These are phyloP conservation scores for Natator depressus DNA, from an alignment of 2,113 vertebrate species.

Conservation along the genomic window DNA sequence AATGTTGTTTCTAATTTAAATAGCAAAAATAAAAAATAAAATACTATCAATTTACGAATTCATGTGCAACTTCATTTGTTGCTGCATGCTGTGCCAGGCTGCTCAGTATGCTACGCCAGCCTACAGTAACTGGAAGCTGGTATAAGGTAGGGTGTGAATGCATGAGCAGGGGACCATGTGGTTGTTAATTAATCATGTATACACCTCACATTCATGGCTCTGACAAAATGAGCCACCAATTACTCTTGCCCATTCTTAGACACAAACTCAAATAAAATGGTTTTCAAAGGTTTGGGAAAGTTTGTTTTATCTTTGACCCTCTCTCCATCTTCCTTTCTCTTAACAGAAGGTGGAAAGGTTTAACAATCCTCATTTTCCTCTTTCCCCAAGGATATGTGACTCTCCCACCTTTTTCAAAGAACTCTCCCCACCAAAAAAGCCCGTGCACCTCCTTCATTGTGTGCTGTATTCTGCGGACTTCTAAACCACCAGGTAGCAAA, in stretches of 20 bases:
- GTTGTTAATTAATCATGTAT: not conserved
- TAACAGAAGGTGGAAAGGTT: not conserved
- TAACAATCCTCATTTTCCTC: not conserved
- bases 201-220: not conserved
- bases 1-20: not conserved
- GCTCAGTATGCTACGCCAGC: not conserved
- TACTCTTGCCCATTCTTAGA: not conserved
- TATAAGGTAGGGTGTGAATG: not conserved
- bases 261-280: not conserved
- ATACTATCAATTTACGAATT: not conserved
- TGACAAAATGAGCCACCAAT: not conserved
- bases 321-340: not conserved
- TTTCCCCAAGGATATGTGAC: not conserved
- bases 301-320: not conserved
- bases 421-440: not conserved
- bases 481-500: not conserved
- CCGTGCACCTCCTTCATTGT: not conserved
- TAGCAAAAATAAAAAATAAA: not conserved
- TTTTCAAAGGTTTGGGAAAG: not conserved
- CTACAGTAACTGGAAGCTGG: not conserved
- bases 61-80: not conserved
- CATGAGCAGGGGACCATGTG: not conserved
- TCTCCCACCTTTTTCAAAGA: not conserved
- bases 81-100: not conserved
- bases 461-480: not conserved